phyloP scores from a whole-genome alignment of 2,113 vertebrate species.

The Toxostoma redivivum region DNA sequence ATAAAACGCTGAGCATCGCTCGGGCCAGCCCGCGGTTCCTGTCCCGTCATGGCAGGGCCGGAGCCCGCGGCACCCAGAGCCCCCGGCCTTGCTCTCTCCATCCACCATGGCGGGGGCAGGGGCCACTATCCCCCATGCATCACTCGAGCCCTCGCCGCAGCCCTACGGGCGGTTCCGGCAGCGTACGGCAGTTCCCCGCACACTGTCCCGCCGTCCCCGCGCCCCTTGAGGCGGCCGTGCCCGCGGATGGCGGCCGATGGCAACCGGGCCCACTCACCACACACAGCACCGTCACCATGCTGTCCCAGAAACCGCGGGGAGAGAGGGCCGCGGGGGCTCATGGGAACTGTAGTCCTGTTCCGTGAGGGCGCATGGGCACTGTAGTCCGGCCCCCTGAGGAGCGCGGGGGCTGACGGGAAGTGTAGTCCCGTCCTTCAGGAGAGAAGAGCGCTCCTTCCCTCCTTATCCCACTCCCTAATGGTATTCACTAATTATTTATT shows the following conservation, averaged over 20 bases:
- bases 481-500: background rate
- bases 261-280: accelerated
- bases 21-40: background rate
- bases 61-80: background rate
- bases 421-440: background rate
- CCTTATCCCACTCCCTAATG: too few relatives aligned
- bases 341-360: background rate
- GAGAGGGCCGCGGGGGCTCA: accelerated
- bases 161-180: accelerated
- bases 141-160: background rate
- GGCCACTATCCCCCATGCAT: accelerated
- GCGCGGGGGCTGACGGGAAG: background rate
- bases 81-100: background rate
- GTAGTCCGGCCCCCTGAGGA: accelerated
- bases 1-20: accelerated
- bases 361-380: background rate
- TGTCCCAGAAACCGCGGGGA: accelerated
- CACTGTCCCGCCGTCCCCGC: accelerated
- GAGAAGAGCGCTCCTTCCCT: accelerated
- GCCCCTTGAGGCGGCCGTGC: background rate
- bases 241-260: background rate
- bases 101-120: background rate
- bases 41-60: background rate
- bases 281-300: accelerated
- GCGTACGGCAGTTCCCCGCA: too few relatives aligned